Evolutionary conservation across 2,113 vertebrate genomes (phyloP).

Genomic region (Phrynosoma platyrhinos): DNA sequence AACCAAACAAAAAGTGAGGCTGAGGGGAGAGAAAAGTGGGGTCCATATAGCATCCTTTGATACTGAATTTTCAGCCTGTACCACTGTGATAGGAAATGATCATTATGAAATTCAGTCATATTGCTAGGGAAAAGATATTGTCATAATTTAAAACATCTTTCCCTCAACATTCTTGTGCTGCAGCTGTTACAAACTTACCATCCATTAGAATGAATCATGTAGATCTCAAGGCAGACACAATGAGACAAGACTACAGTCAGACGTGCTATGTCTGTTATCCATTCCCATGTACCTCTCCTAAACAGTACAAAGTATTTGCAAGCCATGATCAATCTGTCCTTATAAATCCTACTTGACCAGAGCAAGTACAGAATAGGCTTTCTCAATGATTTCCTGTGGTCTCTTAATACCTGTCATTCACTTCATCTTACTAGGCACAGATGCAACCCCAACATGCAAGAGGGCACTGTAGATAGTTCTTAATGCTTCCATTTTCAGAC

Average conservation of each 20-base stretch:
- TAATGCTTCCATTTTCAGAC: constrained; percentile 38
- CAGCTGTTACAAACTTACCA: constrained; percentile 20
- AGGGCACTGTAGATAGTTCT: background rate
- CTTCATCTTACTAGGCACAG: background rate
- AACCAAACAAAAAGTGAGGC: fast-evolving
- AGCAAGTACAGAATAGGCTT: background rate
- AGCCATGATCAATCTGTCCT: background rate
- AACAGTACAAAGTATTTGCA: background rate
- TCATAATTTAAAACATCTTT: background rate
- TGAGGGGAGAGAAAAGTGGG: background rate
- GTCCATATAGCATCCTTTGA: background rate
- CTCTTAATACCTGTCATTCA: background rate
- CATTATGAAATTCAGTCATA: background rate
- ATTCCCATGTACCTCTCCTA: background rate
- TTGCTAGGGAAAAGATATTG: background rate
- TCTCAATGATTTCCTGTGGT: background rate
- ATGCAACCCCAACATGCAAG: background rate
- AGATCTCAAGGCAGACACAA: background rate
- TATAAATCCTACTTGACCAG: background rate
- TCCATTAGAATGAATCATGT: constrained; percentile 12
- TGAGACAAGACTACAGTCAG: background rate
- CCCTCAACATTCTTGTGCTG: background rate
- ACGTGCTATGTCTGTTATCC: background rate
- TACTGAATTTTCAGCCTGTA: background rate
- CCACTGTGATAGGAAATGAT: background rate